Percentiles rank a stretch among this genome's conserved stretches.
Evolutionary conservation across 2,888 invertebrate species (phyloP).

Genomic region (Steinernema hermaphroditum): DNA sequence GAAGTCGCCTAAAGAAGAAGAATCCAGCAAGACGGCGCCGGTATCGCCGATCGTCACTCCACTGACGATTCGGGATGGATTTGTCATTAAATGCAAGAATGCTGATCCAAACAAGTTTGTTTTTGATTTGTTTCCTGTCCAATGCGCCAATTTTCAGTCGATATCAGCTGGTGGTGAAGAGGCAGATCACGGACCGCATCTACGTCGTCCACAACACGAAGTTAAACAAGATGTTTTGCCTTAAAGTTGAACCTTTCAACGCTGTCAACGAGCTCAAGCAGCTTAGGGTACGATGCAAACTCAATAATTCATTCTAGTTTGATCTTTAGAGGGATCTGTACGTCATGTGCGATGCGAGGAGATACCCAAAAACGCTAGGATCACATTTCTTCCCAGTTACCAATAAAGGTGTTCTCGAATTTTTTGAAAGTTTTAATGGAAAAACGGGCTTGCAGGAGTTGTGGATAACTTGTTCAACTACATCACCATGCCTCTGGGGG

Average conservation of each 20-base stretch:
- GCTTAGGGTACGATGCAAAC: background rate
- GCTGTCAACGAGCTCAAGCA: constrained; percentile 9
- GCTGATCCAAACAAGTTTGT: background rate
- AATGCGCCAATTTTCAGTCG: background rate
- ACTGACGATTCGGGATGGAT: background rate
- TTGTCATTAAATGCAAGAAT: background rate
- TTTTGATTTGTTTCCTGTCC: background rate
- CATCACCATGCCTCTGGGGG: constrained; percentile 22
- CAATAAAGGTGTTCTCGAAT: constrained; percentile 16
- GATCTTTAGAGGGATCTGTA: background rate
- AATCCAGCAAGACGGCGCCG: constrained; percentile 15
- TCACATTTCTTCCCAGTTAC: constrained; percentile 10
- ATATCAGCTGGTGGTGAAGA: background rate
- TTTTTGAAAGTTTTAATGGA: no score
- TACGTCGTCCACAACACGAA: constrained; percentile 18
- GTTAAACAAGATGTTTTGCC: constrained; percentile 13
- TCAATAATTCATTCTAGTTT: no score
- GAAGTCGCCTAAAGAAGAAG: no score
- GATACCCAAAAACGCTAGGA: constrained; percentile 1
- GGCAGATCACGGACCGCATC: background rate
- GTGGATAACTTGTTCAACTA: constrained; percentile 17
- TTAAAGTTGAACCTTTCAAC: constrained; percentile 12
- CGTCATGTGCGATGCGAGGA: constrained; percentile 2
- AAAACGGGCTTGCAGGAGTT: no score
- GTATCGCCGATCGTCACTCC: no score